Percentiles rank a stretch among this genome's conserved stretches.
Evolutionary conservation across 2,113 vertebrate genomes (phyloP).

Genomic region (Aix galericulata): DNA sequence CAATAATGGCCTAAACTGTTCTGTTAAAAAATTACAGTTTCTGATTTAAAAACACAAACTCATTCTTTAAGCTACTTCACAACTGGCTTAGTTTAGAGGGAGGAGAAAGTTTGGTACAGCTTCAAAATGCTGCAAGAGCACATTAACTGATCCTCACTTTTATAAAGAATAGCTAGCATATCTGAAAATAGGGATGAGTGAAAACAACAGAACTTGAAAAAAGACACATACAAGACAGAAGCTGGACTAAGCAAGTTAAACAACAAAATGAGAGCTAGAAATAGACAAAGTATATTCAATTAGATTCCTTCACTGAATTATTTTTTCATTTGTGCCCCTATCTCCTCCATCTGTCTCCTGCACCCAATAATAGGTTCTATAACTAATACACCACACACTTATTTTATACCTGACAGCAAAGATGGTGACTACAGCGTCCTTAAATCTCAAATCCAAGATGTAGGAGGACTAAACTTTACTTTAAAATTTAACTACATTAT

Average conservation of each 20-base stretch:
- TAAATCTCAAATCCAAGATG: background rate
- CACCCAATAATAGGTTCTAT: background rate
- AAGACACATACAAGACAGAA: background rate
- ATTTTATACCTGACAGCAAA: background rate
- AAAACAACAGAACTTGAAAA: background rate
- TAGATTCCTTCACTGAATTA: background rate
- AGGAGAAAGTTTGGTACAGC: background rate
- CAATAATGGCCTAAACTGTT: background rate
- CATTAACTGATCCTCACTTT: background rate
- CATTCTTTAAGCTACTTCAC: background rate
- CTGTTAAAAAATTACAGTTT: background rate
- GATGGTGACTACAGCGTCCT: background rate
- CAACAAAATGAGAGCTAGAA: background rate
- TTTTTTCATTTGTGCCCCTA: background rate
- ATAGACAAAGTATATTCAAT: background rate
- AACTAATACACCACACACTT: background rate
- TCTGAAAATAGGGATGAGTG: background rate
- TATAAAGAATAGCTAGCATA: background rate
- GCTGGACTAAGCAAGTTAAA: background rate
- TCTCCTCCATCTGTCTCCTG: background rate
- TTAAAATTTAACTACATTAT: background rate
- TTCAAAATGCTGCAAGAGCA: background rate
- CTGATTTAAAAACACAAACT: background rate
- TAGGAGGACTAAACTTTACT: background rate
- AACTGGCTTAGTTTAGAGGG: background rate